Percentiles rank a stretch among this genome's conserved stretches.
These are phyloP conservation scores for Tetraneura akinire DNA, from an alignment of 1,140 invertebrate genomes.

Conservation along the genomic window DNA sequence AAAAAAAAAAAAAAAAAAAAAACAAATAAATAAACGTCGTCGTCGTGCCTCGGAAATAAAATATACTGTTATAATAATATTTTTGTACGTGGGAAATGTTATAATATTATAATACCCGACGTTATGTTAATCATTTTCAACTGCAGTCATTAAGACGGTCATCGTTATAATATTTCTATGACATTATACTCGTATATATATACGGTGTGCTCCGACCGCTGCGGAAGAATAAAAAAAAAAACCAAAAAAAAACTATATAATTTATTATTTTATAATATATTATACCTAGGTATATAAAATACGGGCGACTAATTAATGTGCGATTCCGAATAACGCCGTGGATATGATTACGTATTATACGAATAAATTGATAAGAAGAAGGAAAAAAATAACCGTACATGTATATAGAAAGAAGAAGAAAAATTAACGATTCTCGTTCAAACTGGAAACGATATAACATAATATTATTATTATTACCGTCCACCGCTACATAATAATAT, in stretches of 20 bases:
- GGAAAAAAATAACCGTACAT: no score
- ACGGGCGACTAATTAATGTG: background rate
- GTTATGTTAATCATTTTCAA: conserved; percentile 15
- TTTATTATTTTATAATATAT: no score
- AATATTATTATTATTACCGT: background rate
- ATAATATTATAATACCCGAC: no score
- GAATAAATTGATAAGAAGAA: no score
- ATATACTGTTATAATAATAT: conserved; percentile 23
- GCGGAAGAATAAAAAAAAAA: no score
- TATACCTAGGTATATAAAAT: no score
- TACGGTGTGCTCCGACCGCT: background rate
- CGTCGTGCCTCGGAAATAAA: no score
- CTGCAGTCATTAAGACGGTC: background rate
- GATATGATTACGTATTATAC: no score
- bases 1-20: no score
- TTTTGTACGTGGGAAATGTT: conserved; percentile 23
- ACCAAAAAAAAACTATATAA: background rate
- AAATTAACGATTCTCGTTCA: background rate
- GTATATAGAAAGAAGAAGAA: no score
- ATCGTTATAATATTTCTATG: background rate
- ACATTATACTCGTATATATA: no score
- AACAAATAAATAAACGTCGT: no score
- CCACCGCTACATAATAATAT: background rate
- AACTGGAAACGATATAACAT: background rate
- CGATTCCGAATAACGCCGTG: background rate